These are phyloP conservation scores for Pseudomyrmex sp. DNA, from an alignment of 1,140 invertebrate species.

Conservation along the genomic window DNA sequence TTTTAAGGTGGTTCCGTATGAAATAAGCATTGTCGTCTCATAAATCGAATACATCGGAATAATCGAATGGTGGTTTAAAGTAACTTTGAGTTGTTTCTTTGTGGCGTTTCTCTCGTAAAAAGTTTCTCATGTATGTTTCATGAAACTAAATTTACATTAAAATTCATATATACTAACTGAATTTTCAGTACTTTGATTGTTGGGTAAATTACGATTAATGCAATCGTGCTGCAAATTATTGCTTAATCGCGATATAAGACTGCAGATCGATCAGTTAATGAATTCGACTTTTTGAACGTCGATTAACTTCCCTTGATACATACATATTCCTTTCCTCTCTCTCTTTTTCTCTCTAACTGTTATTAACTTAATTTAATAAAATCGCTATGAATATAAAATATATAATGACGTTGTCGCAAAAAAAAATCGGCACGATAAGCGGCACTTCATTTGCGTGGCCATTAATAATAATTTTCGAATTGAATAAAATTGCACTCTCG, in stretches of 20 bases:
- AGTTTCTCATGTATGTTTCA: neutral
- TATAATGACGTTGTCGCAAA: neutral
- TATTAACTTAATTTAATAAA: constrained; percentile 35
- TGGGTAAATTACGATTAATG: neutral
- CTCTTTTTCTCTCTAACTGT: neutral
- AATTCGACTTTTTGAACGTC: neutral
- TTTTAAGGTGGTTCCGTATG: neutral
- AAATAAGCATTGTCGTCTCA: neutral
- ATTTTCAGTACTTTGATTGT: neutral
- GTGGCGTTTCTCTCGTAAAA: neutral
- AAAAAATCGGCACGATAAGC: neutral
- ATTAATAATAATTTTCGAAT: constrained; percentile 49
- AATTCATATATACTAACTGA: neutral
- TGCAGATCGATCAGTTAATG: neutral
- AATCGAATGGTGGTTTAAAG: neutral
- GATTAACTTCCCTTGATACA: neutral
- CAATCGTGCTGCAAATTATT: too few relatives aligned
- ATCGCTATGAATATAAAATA: constrained; percentile 8
- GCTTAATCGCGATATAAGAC: neutral
- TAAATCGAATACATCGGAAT: too few relatives aligned
- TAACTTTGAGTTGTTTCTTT: neutral
- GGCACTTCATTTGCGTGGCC: neutral
- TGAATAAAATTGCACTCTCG: constrained; percentile 20
- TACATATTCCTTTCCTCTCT: too few relatives aligned
- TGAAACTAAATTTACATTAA: neutral